Evolutionary conservation across 2,888 invertebrate genomes (phyloP), one percentile per base, ranked within the genome.

Genomic region (Timema cristinae): DNA sequence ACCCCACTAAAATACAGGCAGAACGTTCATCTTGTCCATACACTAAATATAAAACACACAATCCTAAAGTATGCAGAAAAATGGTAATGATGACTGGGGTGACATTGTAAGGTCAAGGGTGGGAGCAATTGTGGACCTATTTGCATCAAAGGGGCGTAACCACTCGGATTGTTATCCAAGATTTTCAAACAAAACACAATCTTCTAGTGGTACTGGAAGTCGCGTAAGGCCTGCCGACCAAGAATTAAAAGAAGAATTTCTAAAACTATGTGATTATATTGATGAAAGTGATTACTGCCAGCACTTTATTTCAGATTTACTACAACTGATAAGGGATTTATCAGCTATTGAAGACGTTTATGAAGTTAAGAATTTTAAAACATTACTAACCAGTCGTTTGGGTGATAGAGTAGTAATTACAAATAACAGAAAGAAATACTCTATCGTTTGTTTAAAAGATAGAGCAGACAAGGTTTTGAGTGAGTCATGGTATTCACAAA

Each of bases 151-250:
- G 59, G 59, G 59, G 15, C 59, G 8, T 59, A 13, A 1, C 59
- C 9, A 59, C 5, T 59, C 59, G 1, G 59, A 59, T 13, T 59
- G 59, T n/a, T 59, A 59, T n/a, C n/a, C 59, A 32, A 59, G 15
- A n/a, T n/a, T 59, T 59, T 59, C 59, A 59, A 59, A 59, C 13
- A 59, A 59, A 59, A 59, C 59, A 59, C 59, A 59, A n/a, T 7
- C 59, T 15, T 59, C 59, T n/a, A 59, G 59, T 1, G 32, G 59
- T 59, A n/a, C 59, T n/a, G 59, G 15, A 59, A 32, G 15, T 16
- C 59, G 13, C 15, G n/a, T 13, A 16, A 59, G 59, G 15, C 59
- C 59, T 59, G 59, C 59, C 10, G 15, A 59, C 32, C 16, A 59
- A n/a, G n/a, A 59, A 32, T n/a, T 59, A 32, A 59, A 59, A 59